Conservation (phyloP, 2,888 invertebrate species). For the Belgica antarctica region DNA sequence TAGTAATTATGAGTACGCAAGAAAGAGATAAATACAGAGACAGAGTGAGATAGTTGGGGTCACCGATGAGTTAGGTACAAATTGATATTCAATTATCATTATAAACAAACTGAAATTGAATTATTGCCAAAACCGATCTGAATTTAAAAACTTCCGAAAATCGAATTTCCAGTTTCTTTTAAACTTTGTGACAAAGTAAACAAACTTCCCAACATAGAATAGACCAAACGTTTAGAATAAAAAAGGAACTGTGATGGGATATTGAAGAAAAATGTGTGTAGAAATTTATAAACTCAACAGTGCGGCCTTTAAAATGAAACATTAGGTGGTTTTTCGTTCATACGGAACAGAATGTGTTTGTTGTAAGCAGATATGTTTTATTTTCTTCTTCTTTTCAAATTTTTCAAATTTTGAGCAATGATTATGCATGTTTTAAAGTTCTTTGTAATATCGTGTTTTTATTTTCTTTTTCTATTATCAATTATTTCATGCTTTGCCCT, state of each 20-base stretch:
- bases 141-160: no score
- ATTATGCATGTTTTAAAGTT: conserved; percentile 24
- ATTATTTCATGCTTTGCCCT: background rate
- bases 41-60: no score
- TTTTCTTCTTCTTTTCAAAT: background rate
- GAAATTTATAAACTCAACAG: background rate
- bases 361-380: conserved; percentile 18
- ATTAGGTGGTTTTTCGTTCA: conserved; percentile 39
- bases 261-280: background rate
- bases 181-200: no score
- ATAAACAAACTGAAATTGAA: no score
- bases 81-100: no score
- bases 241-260: conserved; percentile 14
- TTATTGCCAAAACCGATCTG: no score
- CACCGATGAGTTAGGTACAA: no score
- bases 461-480: conserved; percentile 11
- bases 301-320: conserved; percentile 15
- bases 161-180: no score
- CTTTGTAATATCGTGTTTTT: conserved; percentile 16
- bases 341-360: conserved; percentile 16
- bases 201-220: no score
- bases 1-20: conserved; percentile 27
- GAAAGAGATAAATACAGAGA: no score
- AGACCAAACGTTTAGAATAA: no score
- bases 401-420: conserved; percentile 39